Percentiles rank a stretch among this genome's conserved stretches.
phyloP scores from a whole-genome alignment of 2,797 vertebrate species.

The Anniella stebbinsi region DNA sequence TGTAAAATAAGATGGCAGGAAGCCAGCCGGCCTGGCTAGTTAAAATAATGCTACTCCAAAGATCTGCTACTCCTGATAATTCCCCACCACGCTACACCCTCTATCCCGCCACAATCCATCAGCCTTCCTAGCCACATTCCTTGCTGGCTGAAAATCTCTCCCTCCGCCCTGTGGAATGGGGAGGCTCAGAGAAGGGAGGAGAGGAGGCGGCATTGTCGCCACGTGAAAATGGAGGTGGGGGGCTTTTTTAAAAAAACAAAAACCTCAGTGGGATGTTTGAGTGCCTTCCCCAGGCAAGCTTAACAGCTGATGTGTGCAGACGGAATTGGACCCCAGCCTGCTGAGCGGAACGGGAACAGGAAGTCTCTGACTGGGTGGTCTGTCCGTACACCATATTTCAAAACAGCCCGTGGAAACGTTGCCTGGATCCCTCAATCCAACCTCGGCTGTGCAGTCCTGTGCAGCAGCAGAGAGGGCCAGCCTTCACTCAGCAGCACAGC shows the following conservation, averaged over 20 bases:
- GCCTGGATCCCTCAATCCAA: slow-evolving; percentile 1
- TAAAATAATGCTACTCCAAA: background rate
- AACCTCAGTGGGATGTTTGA: background rate
- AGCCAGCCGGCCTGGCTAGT: slow-evolving; percentile 35
- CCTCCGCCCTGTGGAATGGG: background rate
- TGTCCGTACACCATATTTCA: background rate
- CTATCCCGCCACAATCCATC: background rate
- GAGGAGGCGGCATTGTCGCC: background rate
- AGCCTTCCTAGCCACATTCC: background rate
- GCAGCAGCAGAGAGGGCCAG: slow-evolving; percentile 24
- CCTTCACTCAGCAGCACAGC: background rate
- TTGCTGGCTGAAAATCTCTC: background rate
- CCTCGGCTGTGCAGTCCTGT: slow-evolving; percentile 33
- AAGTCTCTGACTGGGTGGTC: background rate
- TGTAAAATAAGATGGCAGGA: slow-evolving; percentile 28
- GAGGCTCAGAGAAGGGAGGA: background rate
- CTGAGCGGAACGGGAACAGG: slow-evolving; percentile 14
- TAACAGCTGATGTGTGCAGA: background rate
- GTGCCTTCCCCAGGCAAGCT: background rate
- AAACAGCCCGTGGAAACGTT: slow-evolving; percentile 15
- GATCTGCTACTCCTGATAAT: background rate
- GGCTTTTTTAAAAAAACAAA: background rate
- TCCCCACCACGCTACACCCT: background rate
- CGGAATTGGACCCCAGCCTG: background rate
- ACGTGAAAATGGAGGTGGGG: background rate